These are phyloP conservation scores for Lordiphosa stackelbergi DNA, from an alignment of 1,140 invertebrate genomes.

Conservation along the genomic window DNA sequence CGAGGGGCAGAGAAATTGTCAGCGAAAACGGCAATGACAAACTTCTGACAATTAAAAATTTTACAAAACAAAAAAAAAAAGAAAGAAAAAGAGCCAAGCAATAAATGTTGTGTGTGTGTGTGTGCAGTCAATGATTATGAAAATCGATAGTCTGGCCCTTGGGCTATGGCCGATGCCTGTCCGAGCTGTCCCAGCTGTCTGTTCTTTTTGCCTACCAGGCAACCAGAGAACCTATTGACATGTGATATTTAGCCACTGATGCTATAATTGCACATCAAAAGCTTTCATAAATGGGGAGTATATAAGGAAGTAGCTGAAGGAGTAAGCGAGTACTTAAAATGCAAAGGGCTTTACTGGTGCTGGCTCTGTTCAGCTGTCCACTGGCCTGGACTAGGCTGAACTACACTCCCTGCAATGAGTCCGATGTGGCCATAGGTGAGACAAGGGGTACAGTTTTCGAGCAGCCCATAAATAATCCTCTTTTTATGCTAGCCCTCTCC, in stretches of 20 bases:
- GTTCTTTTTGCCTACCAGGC: conserved; percentile 7
- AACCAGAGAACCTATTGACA: conserved; percentile 19
- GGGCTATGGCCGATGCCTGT: conserved; percentile 1
- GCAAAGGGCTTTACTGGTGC: conserved; percentile 9
- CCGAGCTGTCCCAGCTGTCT: conserved; percentile 21
- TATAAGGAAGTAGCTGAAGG: conserved; percentile 26
- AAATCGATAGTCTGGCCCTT: conserved; percentile 37
- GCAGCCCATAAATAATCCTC: not conserved
- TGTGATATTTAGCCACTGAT: conserved; percentile 51
- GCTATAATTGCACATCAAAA: conserved; percentile 51
- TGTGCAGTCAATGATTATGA: conserved; percentile 34
- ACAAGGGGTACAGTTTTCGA: not conserved
- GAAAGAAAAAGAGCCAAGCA: conserved; percentile 5
- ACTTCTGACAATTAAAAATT: conserved; percentile 52
- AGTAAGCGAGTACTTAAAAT: conserved; percentile 17
- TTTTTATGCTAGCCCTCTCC: conserved; percentile 48
- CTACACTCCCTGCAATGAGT: conserved; percentile 35
- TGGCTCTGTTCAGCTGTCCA: conserved; percentile 10
- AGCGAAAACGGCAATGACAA: conserved; percentile 44
- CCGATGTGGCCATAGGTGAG: conserved; percentile 49
- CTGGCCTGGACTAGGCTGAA: conserved; percentile 12
- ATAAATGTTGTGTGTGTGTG: not conserved
- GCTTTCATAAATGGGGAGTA: conserved; percentile 26
- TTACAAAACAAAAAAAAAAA: conserved; percentile 6
- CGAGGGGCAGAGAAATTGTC: conserved; percentile 17